A percentile compares a stretch with the other conserved stretches of the same genome.
These are phyloP conservation scores for Eilema caniola DNA, from an alignment of 2,888 invertebrate genomes.

Conservation along the genomic window DNA sequence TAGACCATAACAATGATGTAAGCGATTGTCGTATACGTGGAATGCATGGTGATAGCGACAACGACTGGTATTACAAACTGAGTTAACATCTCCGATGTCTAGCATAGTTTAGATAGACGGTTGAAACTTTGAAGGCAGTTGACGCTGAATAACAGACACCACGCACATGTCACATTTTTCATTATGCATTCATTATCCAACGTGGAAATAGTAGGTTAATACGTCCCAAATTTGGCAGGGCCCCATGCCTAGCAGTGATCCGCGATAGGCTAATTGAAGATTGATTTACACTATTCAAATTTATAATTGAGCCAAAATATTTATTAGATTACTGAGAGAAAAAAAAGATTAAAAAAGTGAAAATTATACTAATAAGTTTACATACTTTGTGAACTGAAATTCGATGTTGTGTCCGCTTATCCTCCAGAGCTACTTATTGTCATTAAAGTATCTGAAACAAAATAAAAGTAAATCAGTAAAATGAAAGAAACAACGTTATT, in stretches of 20 bases:
- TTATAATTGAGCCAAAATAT: too few species aligned
- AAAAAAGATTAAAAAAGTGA: neutral
- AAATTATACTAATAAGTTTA: neutral
- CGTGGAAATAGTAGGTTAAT: too few species aligned
- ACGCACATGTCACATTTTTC: too few species aligned
- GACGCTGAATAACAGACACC: too few species aligned
- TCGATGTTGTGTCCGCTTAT: neutral
- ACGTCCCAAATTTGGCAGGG: too few species aligned
- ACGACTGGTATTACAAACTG: neutral
- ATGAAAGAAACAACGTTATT: neutral
- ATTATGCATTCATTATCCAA: too few species aligned
- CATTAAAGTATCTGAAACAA: constrained; percentile 21
- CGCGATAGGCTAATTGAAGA: too few species aligned
- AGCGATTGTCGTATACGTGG: constrained; percentile 58
- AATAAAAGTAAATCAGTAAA: neutral
- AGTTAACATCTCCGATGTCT: neutral
- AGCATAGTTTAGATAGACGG: too few species aligned
- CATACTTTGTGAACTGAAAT: constrained; percentile 8
- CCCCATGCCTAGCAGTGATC: too few species aligned
- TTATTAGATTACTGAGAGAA: too few species aligned
- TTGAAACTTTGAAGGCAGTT: too few species aligned
- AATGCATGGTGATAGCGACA: constrained; percentile 36
- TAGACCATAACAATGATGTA: constrained; percentile 73
- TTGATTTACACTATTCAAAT: too few species aligned
- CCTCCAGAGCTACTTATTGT: neutral